These are phyloP conservation scores for Microchirus variegatus DNA, from an alignment of 2,797 vertebrate species.

Conservation along the genomic window DNA sequence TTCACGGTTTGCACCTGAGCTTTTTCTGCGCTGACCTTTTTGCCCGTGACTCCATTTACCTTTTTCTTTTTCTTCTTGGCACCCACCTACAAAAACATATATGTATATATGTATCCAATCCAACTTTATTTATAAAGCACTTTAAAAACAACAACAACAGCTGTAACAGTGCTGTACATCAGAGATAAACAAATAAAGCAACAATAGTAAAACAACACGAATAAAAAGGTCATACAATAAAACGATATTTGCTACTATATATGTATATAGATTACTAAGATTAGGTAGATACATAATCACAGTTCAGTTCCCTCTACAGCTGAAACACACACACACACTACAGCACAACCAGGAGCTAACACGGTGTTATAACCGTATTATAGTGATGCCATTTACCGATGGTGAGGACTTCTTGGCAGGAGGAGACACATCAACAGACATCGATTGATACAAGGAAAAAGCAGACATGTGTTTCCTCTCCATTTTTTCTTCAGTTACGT, in stretches of 20 bases:
- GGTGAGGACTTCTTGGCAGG: conserved; percentile 28
- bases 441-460: conserved; percentile 71
- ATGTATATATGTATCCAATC: no score
- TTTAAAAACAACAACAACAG: no score
- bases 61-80: conserved; percentile 72
- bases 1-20: conserved; percentile 55
- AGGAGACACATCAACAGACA: conserved; percentile 30
- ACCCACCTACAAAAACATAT: conserved; percentile 32
- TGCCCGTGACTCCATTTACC: conserved; percentile 50
- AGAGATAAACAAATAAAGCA: no score
- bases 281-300: no score
- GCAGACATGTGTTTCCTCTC: conserved; percentile 82
- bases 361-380: accelerated
- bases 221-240: no score
- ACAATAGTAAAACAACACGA: no score
- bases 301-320: background rate
- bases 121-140: no score
- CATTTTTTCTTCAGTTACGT: conserved; percentile 56
- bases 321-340: background rate
- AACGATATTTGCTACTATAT: no score
- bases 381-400: conserved; percentile 55
- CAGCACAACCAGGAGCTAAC: background rate
- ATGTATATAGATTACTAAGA: no score
- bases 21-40: conserved; percentile 27
- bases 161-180: no score